Evolutionary conservation across 2,888 invertebrate genomes (phyloP).

Genomic region (Lithophane leautieri): DNA sequence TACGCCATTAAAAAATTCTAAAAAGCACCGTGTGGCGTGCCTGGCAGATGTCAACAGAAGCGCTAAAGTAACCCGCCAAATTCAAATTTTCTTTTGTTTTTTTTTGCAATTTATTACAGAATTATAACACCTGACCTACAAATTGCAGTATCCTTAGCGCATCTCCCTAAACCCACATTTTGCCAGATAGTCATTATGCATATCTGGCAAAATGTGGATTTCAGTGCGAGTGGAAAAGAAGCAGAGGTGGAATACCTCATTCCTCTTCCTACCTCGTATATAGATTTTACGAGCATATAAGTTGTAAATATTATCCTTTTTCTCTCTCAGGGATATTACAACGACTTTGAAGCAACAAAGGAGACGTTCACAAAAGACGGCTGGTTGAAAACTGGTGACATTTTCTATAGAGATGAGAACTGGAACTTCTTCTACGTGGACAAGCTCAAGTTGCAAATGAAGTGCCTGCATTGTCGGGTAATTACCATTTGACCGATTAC

Average conservation of each 20-base stretch:
- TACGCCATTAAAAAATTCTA: not conserved
- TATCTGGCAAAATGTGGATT: too few species aligned
- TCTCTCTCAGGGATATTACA: conserved; percentile 82
- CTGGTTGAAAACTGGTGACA: conserved; percentile 89
- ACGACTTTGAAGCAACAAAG: conserved; percentile 80
- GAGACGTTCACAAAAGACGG: conserved; percentile 82
- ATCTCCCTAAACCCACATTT: too few species aligned
- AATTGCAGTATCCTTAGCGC: too few species aligned
- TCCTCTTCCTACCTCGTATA: too few species aligned
- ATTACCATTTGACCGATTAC: not conserved
- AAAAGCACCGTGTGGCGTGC: too few species aligned
- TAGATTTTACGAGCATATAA: too few species aligned
- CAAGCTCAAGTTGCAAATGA: conserved; percentile 87
- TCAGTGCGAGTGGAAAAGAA: too few species aligned
- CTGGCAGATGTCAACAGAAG: too few species aligned
- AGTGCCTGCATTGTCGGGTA: conserved; percentile 86
- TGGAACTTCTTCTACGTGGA: conserved; percentile 86
- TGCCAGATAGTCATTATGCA: too few species aligned
- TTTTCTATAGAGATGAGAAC: conserved; percentile 86
- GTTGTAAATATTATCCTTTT: not conserved
- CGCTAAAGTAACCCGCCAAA: too few species aligned
- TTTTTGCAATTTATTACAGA: not conserved
- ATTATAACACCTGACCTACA: too few species aligned
- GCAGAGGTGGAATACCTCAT: too few species aligned
- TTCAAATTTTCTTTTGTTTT: not conserved